These are phyloP conservation scores for Nasonia giraulti DNA, from an alignment of 1,140 invertebrate genomes.

Conservation along the genomic window DNA sequence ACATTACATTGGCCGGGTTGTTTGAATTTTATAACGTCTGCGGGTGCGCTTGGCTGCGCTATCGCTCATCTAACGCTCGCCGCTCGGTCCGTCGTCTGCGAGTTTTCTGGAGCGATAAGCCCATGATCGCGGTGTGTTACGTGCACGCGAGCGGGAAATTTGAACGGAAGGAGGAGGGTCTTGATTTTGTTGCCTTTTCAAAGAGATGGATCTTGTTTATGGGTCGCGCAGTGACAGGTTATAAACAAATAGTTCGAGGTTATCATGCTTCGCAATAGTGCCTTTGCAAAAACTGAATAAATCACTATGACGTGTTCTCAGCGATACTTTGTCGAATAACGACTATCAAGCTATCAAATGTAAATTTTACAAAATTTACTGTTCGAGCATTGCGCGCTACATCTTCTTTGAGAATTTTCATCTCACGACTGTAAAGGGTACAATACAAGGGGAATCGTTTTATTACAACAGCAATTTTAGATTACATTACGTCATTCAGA, in stretches of 20 bases:
- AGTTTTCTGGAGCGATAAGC: neutral
- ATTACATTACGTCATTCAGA: neutral
- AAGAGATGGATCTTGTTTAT: too few relatives aligned
- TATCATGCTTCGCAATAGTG: too few relatives aligned
- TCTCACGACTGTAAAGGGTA: neutral
- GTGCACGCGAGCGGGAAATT: neutral
- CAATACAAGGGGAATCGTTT: neutral
- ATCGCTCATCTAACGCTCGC: slow-evolving; percentile 9
- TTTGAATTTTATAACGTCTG: slow-evolving; percentile 31
- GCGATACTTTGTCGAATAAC: too few relatives aligned
- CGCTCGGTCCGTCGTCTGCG: neutral
- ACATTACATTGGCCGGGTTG: neutral
- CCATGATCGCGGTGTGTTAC: neutral
- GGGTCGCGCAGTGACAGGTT: too few relatives aligned
- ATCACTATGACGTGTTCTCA: too few relatives aligned
- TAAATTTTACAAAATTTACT: too few relatives aligned
- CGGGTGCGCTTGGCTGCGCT: slow-evolving; percentile 16
- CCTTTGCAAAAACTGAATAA: too few relatives aligned
- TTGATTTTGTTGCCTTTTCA: too few relatives aligned
- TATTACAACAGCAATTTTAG: neutral
- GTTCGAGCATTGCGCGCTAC: too few relatives aligned
- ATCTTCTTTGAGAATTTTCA: neutral
- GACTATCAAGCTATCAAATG: too few relatives aligned
- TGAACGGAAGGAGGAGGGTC: neutral
- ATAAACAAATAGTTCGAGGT: too few relatives aligned